Conservation (phyloP, 2,888 invertebrate species). For the Rhaphigaster nebulosa region DNA sequence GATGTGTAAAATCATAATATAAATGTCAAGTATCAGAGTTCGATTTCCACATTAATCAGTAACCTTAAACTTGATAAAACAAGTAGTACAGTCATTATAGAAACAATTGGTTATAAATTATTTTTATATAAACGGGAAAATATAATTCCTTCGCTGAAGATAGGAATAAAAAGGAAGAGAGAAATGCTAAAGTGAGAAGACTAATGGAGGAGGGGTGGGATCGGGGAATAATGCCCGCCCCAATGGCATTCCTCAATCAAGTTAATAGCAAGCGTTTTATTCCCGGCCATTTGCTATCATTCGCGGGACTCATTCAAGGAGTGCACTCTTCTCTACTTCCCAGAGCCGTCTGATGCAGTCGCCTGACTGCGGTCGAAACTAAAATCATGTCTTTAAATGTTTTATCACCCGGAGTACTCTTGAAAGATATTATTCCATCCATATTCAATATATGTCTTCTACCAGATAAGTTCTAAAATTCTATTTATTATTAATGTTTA, state of each 20-base stretch:
- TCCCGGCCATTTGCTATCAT: neutral
- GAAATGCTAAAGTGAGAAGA: neutral
- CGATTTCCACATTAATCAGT: too few species aligned
- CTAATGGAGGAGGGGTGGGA: neutral
- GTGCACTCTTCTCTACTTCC: neutral
- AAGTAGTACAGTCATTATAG: neutral
- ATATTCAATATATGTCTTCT: neutral
- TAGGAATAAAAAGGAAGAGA: neutral
- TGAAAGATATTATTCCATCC: neutral
- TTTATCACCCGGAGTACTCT: neutral
- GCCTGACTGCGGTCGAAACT: neutral
- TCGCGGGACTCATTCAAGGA: neutral
- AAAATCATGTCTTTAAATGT: neutral
- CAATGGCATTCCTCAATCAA: constrained; percentile 18
- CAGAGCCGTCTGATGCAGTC: neutral
- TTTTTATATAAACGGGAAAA: neutral
- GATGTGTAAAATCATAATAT: too few species aligned
- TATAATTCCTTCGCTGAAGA: neutral
- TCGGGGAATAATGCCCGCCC: neutral
- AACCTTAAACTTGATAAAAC: too few species aligned
- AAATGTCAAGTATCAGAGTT: too few species aligned
- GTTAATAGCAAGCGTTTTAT: constrained; percentile 1
- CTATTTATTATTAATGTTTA: too few species aligned
- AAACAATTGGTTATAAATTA: neutral
- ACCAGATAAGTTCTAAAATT: too few species aligned